These are phyloP conservation scores for Wiebesia pumilae DNA, from an alignment of 1,140 invertebrate genomes.

Conservation along the genomic window DNA sequence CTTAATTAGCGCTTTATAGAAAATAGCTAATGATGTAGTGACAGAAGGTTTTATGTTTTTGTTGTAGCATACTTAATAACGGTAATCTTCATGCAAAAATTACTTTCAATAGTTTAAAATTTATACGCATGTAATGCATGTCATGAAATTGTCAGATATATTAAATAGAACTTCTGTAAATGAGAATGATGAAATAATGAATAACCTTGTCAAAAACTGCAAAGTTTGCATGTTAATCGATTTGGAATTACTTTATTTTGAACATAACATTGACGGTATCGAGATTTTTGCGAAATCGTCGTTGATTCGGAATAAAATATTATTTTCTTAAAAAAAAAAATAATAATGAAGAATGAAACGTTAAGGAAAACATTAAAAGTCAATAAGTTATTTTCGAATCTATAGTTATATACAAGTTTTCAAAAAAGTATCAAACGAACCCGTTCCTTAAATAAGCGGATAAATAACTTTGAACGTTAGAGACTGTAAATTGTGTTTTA, in stretches of 20 bases:
- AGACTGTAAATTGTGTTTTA: too few species aligned
- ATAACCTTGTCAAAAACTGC: conserved; percentile 19
- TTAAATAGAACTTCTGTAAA: too few species aligned
- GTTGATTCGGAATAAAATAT: conserved; percentile 15
- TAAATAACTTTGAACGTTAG: not conserved
- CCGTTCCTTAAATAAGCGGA: too few species aligned
- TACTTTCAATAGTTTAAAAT: not conserved
- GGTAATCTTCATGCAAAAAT: not conserved
- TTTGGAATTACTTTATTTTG: not conserved
- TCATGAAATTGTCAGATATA: too few species aligned
- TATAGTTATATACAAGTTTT: not conserved
- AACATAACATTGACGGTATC: not conserved
- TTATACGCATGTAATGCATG: not conserved
- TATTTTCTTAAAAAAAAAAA: conserved; percentile 24
- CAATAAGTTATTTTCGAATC: conserved; percentile 36
- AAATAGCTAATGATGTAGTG: not conserved
- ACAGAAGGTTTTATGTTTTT: not conserved
- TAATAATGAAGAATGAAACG: conserved; percentile 29
- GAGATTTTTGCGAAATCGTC: conserved; percentile 13
- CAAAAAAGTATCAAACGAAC: not conserved
- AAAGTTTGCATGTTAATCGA: not conserved
- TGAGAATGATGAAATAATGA: not conserved
- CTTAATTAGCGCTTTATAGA: too few species aligned
- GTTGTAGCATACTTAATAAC: not conserved
- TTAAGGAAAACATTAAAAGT: conserved; percentile 28